Conservation (phyloP, 2,888 invertebrate species). For the Phrixothrix hirtus region DNA sequence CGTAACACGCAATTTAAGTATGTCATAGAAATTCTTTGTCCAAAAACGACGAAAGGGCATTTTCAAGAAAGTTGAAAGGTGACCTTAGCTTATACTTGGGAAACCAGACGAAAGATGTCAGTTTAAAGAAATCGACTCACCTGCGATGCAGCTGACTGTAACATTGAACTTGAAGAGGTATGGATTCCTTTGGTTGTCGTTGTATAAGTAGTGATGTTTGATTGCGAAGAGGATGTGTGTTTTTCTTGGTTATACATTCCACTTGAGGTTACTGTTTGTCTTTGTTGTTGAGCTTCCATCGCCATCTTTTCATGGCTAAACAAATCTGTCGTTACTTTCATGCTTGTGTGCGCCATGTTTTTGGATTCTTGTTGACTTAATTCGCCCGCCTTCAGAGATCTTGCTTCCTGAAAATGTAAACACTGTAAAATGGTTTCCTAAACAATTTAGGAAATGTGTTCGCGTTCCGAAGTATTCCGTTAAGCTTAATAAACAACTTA, state of each 20-base stretch:
- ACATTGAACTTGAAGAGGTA: constrained; percentile 59
- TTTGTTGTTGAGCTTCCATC: constrained; percentile 68
- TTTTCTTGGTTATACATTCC: constrained; percentile 75
- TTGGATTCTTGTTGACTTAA: constrained; percentile 84
- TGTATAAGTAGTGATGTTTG: constrained; percentile 76
- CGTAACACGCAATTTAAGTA: too few relatives aligned
- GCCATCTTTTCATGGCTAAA: constrained; percentile 82
- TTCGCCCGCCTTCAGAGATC: constrained; percentile 81
- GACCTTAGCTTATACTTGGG: too few relatives aligned
- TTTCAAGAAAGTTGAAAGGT: not conserved
- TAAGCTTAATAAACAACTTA: too few relatives aligned
- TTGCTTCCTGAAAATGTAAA: constrained; percentile 70
- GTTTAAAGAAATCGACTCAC: too few relatives aligned
- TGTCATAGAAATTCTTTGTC: too few relatives aligned
- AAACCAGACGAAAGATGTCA: too few relatives aligned
- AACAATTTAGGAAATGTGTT: not conserved
- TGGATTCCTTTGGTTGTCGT: constrained; percentile 76
- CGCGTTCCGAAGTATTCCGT: too few relatives aligned
- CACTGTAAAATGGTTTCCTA: not conserved
- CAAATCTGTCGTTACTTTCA: constrained; percentile 82
- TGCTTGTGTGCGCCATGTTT: constrained; percentile 80
- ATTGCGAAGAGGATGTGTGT: constrained; percentile 75
- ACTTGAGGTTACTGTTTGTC: constrained; percentile 77
- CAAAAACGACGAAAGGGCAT: not conserved
- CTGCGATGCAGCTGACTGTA: constrained; percentile 44